Conservation (phyloP, 2,797 vertebrate species). For the Hybognathus amarus region DNA sequence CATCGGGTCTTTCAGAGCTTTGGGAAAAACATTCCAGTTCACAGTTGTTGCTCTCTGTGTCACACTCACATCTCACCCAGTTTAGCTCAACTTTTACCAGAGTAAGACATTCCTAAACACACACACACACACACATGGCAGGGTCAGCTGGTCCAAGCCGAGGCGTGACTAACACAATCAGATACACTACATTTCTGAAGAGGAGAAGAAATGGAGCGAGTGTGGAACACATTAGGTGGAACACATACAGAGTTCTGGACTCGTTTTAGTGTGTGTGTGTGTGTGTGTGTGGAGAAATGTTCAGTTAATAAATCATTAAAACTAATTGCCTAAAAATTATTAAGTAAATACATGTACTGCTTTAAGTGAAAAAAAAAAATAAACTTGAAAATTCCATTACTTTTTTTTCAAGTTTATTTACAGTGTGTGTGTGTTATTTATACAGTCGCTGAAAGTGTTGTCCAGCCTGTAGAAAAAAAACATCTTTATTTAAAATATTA, state of each 20-base stretch:
- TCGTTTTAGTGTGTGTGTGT: background rate
- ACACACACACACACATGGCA: slow-evolving; percentile 39
- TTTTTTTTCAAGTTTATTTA: too few relatives aligned
- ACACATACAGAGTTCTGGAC: background rate
- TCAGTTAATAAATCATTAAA: too few relatives aligned
- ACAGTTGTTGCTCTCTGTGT: slow-evolving; percentile 22
- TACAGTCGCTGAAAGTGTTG: background rate
- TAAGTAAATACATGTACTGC: too few relatives aligned
- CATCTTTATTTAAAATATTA: background rate
- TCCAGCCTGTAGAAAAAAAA: background rate
- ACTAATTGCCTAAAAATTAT: too few relatives aligned
- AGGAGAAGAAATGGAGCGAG: background rate
- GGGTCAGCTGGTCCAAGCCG: slow-evolving; percentile 28
- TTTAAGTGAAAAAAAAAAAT: too few relatives aligned
- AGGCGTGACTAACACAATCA: slow-evolving; percentile 33
- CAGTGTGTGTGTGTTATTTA: background rate
- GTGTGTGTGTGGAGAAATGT: too few relatives aligned
- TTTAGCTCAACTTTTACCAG: slow-evolving; percentile 35
- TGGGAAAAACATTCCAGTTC: slow-evolving; percentile 26
- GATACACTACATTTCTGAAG: slow-evolving; percentile 41
- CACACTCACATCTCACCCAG: slow-evolving; percentile 46
- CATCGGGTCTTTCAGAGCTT: background rate
- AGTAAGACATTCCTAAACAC: slow-evolving; percentile 42
- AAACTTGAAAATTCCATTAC: too few relatives aligned
- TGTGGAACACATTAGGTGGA: slow-evolving; percentile 20